Evolutionary conservation across 2,797 vertebrate species (phyloP).

Genomic region (Balearica regulorum): DNA sequence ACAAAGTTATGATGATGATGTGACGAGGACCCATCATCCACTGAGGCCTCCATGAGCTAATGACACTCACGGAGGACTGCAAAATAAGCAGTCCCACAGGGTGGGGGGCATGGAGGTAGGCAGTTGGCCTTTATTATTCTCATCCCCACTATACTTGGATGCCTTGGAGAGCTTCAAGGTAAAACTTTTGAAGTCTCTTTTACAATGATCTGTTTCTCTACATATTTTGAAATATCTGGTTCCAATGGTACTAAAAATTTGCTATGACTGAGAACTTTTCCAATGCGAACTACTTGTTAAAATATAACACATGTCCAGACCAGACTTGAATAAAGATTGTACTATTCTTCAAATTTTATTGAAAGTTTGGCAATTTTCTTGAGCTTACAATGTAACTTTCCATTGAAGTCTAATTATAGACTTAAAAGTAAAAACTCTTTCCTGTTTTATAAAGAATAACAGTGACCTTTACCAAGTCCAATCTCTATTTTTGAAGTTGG

Average conservation of each 20-base stretch:
- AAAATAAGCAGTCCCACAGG: neutral
- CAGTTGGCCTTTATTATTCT: neutral
- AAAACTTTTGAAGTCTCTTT: constrained; percentile 51
- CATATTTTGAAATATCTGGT: constrained; percentile 59
- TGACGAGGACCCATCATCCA: neutral
- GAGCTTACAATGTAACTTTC: constrained; percentile 54
- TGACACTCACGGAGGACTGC: neutral
- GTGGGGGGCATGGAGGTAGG: neutral
- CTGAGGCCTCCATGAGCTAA: neutral
- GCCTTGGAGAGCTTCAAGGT: constrained; percentile 24
- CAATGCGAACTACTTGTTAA: constrained; percentile 67
- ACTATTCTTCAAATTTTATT: constrained; percentile 50
- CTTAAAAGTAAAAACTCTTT: constrained; percentile 40
- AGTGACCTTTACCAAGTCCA: constrained; percentile 34
- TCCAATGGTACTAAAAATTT: constrained; percentile 63
- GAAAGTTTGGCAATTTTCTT: constrained; percentile 61
- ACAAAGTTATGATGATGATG: constrained; percentile 4
- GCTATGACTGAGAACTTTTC: constrained; percentile 64
- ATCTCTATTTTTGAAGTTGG: constrained; percentile 13
- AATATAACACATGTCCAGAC: constrained; percentile 52
- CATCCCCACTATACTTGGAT: neutral
- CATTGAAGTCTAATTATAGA: constrained; percentile 60
- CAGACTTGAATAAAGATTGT: constrained; percentile 52
- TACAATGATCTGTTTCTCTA: constrained; percentile 51
- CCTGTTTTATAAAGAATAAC: constrained; percentile 45